phyloP scores from a whole-genome alignment of 2,113 vertebrate genomes.

The Jaculus jaculus region DNA sequence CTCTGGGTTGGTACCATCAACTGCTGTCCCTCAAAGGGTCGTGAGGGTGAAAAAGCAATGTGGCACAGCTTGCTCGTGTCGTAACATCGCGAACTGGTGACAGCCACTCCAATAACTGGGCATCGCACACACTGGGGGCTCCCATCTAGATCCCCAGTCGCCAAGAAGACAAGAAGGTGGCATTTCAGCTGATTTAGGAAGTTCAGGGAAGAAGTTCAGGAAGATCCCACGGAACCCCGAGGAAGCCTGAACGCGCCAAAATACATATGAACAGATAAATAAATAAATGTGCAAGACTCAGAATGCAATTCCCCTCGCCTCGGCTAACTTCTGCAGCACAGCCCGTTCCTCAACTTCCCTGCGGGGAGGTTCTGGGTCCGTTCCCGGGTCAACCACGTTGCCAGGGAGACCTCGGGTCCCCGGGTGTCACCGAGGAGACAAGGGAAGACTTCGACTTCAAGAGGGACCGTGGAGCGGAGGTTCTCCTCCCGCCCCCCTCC shows the following conservation, averaged over 20 bases:
- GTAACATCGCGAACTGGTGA: background rate
- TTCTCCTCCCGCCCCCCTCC: no score
- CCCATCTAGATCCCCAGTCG: background rate
- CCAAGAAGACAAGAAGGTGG: background rate
- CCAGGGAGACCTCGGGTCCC: background rate
- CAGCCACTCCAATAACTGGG: background rate
- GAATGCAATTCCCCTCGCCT: background rate
- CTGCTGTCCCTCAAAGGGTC: background rate
- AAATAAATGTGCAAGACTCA: no score
- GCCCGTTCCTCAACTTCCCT: no score
- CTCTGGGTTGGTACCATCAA: background rate
- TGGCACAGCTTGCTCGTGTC: background rate
- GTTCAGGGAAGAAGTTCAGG: background rate
- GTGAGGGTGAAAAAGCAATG: background rate
- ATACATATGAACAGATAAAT: no score
- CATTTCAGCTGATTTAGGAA: background rate
- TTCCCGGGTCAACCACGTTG: background rate
- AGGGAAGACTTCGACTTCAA: background rate
- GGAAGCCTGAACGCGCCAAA: background rate
- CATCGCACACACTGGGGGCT: background rate
- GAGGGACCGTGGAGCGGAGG: background rate
- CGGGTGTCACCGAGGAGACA: background rate
- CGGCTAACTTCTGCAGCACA: background rate
- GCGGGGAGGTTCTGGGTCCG: constrained; percentile 1
- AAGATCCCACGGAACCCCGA: background rate